Conservation (phyloP, 2,113 vertebrate species). For the Nycticryphes semicollaris region DNA sequence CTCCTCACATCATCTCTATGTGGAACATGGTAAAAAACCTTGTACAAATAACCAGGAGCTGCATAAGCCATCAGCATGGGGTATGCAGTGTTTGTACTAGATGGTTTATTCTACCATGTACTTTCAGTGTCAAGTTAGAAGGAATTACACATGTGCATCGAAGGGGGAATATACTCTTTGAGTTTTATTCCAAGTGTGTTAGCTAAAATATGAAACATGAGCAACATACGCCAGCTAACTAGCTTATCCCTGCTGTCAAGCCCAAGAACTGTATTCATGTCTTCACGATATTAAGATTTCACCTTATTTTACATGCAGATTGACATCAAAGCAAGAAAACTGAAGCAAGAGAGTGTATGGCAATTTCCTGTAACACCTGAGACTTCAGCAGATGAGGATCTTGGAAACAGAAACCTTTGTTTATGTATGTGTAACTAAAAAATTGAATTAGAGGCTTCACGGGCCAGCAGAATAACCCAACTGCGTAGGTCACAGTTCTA, state of each 20-base stretch:
- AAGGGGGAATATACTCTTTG: slow-evolving; percentile 1
- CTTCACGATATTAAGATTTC: slow-evolving; percentile 62
- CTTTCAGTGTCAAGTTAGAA: slow-evolving; percentile 25
- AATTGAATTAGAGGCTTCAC: slow-evolving; percentile 57
- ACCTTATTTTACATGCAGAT: slow-evolving; percentile 69
- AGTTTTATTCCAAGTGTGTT: slow-evolving; percentile 11
- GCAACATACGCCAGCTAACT: slow-evolving; percentile 37
- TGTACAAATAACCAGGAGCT: slow-evolving; percentile 29
- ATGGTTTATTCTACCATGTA: slow-evolving; percentile 2
- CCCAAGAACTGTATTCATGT: slow-evolving; percentile 21
- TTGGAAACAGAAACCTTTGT: slow-evolving; percentile 48
- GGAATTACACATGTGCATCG: slow-evolving; percentile 24
- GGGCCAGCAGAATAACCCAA: slow-evolving; percentile 26
- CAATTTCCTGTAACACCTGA: slow-evolving; percentile 64
- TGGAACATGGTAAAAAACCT: background rate
- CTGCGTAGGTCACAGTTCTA: slow-evolving; percentile 10
- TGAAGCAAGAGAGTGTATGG: slow-evolving; percentile 42
- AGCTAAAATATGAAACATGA: slow-evolving; percentile 46
- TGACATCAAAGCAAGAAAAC: slow-evolving; percentile 65
- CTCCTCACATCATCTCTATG: background rate
- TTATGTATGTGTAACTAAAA: slow-evolving; percentile 56
- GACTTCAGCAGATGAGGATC: slow-evolving; percentile 49
- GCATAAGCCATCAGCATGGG: background rate
- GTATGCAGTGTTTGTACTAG: slow-evolving; percentile 3
- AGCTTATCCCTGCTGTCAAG: slow-evolving; percentile 56